Evolutionary conservation across 1,140 invertebrate species (phyloP), one percentile per base, ranked within the genome.

Genomic region (Whitmania pigra): DNA sequence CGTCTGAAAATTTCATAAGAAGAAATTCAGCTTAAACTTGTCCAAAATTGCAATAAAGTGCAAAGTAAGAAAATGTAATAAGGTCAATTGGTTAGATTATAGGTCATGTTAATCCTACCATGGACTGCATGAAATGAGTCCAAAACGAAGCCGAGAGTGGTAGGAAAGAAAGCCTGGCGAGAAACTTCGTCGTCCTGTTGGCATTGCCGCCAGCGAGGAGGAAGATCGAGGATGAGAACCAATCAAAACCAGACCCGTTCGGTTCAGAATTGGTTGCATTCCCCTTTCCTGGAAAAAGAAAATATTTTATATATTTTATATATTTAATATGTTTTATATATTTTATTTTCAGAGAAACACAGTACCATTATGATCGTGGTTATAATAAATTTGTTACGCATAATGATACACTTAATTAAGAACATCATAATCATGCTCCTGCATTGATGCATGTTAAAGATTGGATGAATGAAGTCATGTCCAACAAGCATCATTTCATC

Each of bases 181-280:
- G 76, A 71, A 82, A 81, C 53, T 78, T 77, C 80, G 79, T 81
- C 0, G 81, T 73, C 60, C 77, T 76, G 5, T 82, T 78, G 63
- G 73, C 70, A 71, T 81, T 79, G 36, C 82, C 81, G 49, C 79
- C 78, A 72, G 80, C 81, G 7, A 81, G 76, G 13, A 83, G 76
- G 72, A 81, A 83, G n/a, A 82, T 76, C 0, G 81, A 79, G 13
- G 81, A 77, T 15, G 77, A 76, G 76, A 83, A 82, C 82, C 82
- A 83, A 71, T 83, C 82, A 76, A 80, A 82, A 4, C 81, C 81
- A 63, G 80, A 82, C n/a, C 70, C 75, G 43, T 49, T 49, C 9
- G 43, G 43, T 49, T 49, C 43, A 0, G 43, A 49, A 17, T 13
- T 49, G 43, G 43, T 49, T 13, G 43, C 43, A 13, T 49, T 49